phyloP scores from a whole-genome alignment of 2,113 vertebrate genomes.

The Microcebus ravelobensis region DNA sequence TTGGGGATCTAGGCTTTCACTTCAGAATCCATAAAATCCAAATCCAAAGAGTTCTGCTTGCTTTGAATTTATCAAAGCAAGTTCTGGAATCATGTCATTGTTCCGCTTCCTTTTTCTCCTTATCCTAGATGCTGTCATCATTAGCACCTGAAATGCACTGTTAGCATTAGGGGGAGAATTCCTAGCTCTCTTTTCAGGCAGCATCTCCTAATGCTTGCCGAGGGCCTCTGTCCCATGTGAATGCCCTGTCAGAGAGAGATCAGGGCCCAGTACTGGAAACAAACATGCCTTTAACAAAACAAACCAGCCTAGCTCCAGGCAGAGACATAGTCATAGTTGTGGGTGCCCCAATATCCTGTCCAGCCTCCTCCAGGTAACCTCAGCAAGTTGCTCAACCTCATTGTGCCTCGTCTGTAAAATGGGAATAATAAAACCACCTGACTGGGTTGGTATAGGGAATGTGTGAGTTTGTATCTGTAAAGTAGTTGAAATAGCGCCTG shows the following conservation, averaged over 20 bases:
- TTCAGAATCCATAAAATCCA: not conserved
- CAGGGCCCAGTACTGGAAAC: not conserved
- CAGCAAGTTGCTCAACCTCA: fast-evolving
- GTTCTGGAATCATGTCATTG: not conserved
- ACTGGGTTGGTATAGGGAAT: not conserved
- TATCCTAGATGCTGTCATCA: not conserved
- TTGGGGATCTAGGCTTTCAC: not conserved
- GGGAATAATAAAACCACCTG: not conserved
- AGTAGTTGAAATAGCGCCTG: not conserved
- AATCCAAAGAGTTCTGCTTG: not conserved
- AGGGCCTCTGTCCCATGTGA: not conserved
- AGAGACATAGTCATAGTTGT: not conserved
- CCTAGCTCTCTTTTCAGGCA: not conserved
- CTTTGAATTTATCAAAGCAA: conserved; percentile 11
- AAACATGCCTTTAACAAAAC: not conserved
- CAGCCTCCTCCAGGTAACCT: not conserved
- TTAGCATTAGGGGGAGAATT: not conserved
- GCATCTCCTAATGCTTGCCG: too few species aligned
- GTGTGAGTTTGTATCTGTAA: not conserved
- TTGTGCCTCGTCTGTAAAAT: not conserved
- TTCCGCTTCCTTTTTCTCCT: not conserved
- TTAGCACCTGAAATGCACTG: not conserved
- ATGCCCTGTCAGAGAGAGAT: not conserved
- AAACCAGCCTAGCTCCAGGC: fast-evolving
- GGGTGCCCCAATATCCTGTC: not conserved